Evolutionary conservation across 2,888 invertebrate genomes (phyloP), one percentile per base, ranked within the genome.

Genomic region (Cepaea hortensis): DNA sequence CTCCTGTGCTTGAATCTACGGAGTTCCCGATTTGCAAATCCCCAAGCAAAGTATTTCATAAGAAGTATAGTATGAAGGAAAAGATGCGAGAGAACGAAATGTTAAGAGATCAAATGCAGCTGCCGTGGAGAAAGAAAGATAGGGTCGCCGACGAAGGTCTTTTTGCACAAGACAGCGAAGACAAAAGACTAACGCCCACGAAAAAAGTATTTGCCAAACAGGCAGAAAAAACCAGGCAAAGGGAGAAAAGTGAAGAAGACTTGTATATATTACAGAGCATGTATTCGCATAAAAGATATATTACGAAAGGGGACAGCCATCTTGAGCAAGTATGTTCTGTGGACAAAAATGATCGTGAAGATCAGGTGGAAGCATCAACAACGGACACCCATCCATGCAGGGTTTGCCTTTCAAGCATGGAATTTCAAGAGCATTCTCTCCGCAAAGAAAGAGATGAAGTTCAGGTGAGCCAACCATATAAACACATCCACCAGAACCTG

Each of bases 11-110:
- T 18, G 18, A 68, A 11, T 68, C 20, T 68, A 20, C 11, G 5
- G n/a, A 68, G 18, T 4, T 15, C 13, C 68, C 68, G 6, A 55
- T 72, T n/a, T 23, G 9, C 11, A 23, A 23, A 72, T 23, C 23
- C n/a, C 72, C 35, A 15, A 75, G 75, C 75, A 75, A 75, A 50
- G 18, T 75, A 48, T 75, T 75, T 50, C 75, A 75, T 15, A 75
- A 75, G 23, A 75, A 48, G 15, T 75, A 75, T 18, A 48, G 48
- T 1, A 46, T 11, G 4, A 48, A 75, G 48, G 75, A 48, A 48
- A 46, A 46, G 9, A 20, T 46, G 3, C 15, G 75, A 46, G 75
- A 75, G 75, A 48, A 15, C 4, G 15, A 46, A 4, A 75, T 18
- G 4, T 50, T 75, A 48, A 48, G 48, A 75, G 7, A 13, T 15